Conservation (phyloP, 1,140 invertebrate genomes). For the Ceratoteleas bidentatus region DNA sequence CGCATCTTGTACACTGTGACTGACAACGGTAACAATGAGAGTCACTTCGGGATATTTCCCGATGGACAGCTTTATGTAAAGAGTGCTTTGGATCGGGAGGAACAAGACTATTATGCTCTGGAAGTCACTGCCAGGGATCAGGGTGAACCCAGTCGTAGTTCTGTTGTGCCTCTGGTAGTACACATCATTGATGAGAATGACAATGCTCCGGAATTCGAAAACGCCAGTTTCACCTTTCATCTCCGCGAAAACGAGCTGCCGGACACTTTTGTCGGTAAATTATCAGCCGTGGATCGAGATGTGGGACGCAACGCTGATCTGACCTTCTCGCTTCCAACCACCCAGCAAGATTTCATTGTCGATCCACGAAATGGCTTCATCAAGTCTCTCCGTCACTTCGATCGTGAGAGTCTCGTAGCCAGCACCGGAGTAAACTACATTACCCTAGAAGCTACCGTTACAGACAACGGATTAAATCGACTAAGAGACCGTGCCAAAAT, state of each 20-base stretch:
- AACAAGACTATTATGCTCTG: constrained; percentile 93
- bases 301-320: constrained; percentile 95
- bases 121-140: constrained; percentile 91
- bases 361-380: constrained; percentile 96
- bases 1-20: constrained; percentile 90
- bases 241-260: constrained; percentile 93
- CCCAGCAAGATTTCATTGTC: constrained; percentile 92
- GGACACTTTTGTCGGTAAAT: constrained; percentile 94
- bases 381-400: constrained; percentile 91
- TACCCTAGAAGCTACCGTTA: constrained; percentile 91
- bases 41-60: constrained; percentile 94
- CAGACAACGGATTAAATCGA: constrained; percentile 91
- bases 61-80: constrained; percentile 94
- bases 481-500: constrained; percentile 94
- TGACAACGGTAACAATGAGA: constrained; percentile 91
- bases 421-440: constrained; percentile 89
- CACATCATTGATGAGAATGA: constrained; percentile 98
- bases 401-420: constrained; percentile 91
- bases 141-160: constrained; percentile 88
- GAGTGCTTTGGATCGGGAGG: constrained; percentile 92
- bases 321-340: constrained; percentile 89
- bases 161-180: constrained; percentile 92
- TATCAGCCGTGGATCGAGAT: constrained; percentile 94
- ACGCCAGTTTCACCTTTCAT: constrained; percentile 91
- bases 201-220: constrained; percentile 94